Conservation (phyloP, 2,113 vertebrate species). For the Patagioenas fasciata region DNA sequence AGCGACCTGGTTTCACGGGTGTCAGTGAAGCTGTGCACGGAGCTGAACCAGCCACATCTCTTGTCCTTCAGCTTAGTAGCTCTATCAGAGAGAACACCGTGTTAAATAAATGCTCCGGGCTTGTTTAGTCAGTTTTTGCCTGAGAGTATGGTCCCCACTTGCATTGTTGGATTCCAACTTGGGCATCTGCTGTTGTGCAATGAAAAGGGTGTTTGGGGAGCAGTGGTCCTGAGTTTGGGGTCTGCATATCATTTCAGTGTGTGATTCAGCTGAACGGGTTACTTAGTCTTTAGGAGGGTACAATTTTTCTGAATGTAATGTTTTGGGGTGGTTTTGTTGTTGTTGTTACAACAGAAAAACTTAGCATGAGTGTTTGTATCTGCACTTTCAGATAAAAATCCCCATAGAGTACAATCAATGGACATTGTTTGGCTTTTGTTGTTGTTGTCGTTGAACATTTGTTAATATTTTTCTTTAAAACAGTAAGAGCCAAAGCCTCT, state of each 20-base stretch:
- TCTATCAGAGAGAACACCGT: background rate
- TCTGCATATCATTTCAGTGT: background rate
- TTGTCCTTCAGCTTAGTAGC: background rate
- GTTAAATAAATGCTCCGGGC: background rate
- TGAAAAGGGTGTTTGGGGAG: background rate
- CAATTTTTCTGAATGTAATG: background rate
- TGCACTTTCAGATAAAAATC: background rate
- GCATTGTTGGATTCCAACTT: background rate
- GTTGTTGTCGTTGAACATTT: background rate
- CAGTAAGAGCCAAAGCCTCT: background rate
- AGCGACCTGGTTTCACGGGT: background rate
- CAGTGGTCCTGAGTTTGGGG: background rate
- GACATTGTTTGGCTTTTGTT: background rate
- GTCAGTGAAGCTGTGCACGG: accelerated
- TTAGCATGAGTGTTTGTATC: background rate
- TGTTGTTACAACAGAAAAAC: background rate
- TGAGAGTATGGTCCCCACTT: background rate
- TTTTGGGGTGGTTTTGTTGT: background rate
- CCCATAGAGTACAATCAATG: background rate
- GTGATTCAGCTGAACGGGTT: background rate
- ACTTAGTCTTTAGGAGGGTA: background rate
- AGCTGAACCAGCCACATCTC: background rate
- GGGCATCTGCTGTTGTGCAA: background rate
- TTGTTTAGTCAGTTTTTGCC: background rate
- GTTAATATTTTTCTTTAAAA: background rate